phyloP scores from a whole-genome alignment of 2,888 invertebrate species.

The Stenotaenia linearis region DNA sequence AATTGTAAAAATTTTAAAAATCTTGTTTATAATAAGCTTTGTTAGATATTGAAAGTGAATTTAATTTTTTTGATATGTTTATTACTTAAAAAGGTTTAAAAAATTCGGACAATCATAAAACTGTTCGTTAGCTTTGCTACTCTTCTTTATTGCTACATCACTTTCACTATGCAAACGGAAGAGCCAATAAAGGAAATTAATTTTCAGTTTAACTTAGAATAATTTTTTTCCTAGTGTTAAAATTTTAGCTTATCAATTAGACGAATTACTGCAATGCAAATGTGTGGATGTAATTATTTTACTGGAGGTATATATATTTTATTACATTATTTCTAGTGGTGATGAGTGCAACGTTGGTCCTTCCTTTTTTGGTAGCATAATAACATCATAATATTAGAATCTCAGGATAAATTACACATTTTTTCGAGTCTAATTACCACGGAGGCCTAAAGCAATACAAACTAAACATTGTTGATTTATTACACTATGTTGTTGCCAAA shows the following conservation, averaged over 20 bases:
- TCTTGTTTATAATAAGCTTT: background rate
- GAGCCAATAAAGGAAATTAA: background rate
- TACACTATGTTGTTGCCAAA: slow-evolving; percentile 19
- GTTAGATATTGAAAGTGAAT: background rate
- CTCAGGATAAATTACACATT: slow-evolving; percentile 16
- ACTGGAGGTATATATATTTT: background rate
- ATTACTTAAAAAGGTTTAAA: background rate
- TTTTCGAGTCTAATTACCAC: slow-evolving; percentile 15
- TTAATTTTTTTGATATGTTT: background rate
- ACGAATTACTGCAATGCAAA: background rate
- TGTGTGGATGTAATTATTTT: background rate
- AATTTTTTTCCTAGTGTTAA: no score
- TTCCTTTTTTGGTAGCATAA: slow-evolving; percentile 2
- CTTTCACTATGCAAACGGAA: slow-evolving; percentile 22
- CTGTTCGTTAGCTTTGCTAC: slow-evolving; percentile 17
- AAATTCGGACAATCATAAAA: slow-evolving; percentile 14
- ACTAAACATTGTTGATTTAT: background rate
- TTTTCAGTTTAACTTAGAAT: background rate
- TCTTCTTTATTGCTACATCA: background rate
- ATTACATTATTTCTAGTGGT: background rate
- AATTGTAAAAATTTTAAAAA: no score
- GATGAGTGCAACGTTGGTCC: slow-evolving; percentile 4
- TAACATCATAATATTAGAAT: slow-evolving; percentile 5
- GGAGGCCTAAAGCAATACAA: slow-evolving; percentile 21
- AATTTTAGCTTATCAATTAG: background rate